Evolutionary conservation across 2,888 invertebrate species (phyloP).

Genomic region (Caenorhabditis panamensis): DNA sequence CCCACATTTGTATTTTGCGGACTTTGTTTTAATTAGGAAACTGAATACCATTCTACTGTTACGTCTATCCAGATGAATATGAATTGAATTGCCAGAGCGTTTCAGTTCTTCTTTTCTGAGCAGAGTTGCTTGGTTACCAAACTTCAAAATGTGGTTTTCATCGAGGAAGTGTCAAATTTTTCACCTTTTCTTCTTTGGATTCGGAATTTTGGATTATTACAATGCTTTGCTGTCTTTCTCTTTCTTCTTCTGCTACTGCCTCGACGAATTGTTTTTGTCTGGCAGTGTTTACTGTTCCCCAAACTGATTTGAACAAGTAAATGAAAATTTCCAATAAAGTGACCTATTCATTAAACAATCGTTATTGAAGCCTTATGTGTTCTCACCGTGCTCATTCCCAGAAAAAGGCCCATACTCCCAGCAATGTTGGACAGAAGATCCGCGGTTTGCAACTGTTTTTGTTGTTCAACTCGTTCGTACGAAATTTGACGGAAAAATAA

Average conservation of each 20-base stretch:
- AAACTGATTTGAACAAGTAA: constrained; percentile 71
- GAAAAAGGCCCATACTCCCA: constrained; percentile 75
- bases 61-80: constrained; percentile 64
- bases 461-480: constrained; percentile 73
- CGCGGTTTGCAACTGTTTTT: constrained; percentile 74
- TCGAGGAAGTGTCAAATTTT: not conserved
- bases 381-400: constrained; percentile 74
- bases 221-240: constrained; percentile 64
- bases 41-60: constrained; percentile 58
- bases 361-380: too few species aligned
- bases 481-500: constrained; percentile 69
- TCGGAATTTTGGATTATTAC: constrained; percentile 64
- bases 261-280: constrained; percentile 73
- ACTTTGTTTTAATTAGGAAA: too few species aligned
- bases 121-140: not conserved
- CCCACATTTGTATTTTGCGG: too few species aligned
- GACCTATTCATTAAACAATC: too few species aligned
- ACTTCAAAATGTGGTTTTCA: too few species aligned
- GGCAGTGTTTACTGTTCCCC: constrained; percentile 71
- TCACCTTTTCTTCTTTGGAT: constrained; percentile 7
- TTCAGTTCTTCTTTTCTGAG: not conserved
- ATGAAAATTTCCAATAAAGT: constrained; percentile 76
- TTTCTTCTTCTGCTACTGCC: constrained; percentile 65
- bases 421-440: constrained; percentile 75
- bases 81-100: constrained; percentile 55